A percentile compares a stretch with the other conserved stretches of the same genome.
Evolutionary conservation across 2,888 invertebrate species (phyloP).

Genomic region (Lordiphosa fenestrarum): DNA sequence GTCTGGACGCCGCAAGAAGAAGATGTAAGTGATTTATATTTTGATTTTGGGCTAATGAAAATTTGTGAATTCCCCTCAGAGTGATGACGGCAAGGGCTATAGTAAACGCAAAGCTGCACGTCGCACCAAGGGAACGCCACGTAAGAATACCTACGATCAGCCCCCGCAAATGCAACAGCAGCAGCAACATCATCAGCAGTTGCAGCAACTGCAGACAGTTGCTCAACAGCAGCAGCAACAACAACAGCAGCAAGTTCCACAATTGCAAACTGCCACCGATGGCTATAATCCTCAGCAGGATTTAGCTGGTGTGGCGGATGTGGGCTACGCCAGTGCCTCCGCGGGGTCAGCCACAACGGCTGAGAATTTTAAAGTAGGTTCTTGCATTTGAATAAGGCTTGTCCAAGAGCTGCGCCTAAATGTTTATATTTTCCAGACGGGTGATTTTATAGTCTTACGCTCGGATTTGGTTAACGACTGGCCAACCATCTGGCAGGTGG

Average conservation of each 20-base stretch:
- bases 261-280: constrained; percentile 47
- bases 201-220: constrained; percentile 42
- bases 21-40: constrained; percentile 74
- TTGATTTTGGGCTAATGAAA: neutral
- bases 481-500: constrained; percentile 95
- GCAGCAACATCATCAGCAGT: constrained; percentile 50
- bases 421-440: constrained; percentile 83
- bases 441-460: constrained; percentile 93
- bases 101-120: constrained; percentile 74
- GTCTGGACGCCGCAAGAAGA: constrained; percentile 87
- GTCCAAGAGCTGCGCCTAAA: neutral
- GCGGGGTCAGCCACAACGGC: constrained; percentile 51
- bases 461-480: constrained; percentile 89
- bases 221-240: constrained; percentile 42
- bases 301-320: constrained; percentile 53
- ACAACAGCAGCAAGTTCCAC: constrained; percentile 35
- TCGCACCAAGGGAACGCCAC: constrained; percentile 73
- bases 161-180: constrained; percentile 27
- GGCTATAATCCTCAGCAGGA: constrained; percentile 75
- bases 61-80: constrained; percentile 42
- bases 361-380: constrained; percentile 78
- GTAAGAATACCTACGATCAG: constrained; percentile 71
- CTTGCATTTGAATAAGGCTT: no score
- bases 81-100: constrained; percentile 71
- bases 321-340: constrained; percentile 64